phyloP scores from a whole-genome alignment of 2,797 vertebrate genomes.

The Smutsia gigantea region DNA sequence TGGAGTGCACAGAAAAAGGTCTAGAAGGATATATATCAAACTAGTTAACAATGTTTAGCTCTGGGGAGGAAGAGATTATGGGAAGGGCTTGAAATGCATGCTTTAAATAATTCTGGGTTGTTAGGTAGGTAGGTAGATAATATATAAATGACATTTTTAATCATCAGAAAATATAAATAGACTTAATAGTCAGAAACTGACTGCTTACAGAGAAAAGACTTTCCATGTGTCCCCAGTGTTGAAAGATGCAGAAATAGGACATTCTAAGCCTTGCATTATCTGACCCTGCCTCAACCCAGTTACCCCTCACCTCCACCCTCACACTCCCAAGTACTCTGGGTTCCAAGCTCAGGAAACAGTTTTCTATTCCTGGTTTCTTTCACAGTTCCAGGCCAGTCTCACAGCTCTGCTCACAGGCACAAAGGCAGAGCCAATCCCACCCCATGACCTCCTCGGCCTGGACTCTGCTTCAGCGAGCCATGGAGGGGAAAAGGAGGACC shows the following conservation, averaged over 20 bases:
- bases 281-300: not conserved
- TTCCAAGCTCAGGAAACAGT: not conserved
- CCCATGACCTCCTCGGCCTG: not conserved
- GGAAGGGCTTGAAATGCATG: not conserved
- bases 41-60: not conserved
- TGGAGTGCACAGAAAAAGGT: not conserved
- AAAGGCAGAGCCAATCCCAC: not conserved
- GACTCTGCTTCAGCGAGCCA: not conserved
- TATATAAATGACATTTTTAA: not conserved
- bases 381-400: not conserved
- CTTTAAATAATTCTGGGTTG: not conserved
- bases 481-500: not conserved
- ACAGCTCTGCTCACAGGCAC: constrained; percentile 2
- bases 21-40: not conserved
- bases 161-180: not conserved
- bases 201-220: not conserved
- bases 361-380: constrained; percentile 31
- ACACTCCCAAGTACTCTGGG: not conserved
- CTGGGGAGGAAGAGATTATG: not conserved
- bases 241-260: not conserved
- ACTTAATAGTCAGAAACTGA: not conserved
- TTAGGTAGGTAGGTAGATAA: not conserved
- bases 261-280: not conserved
- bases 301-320: not conserved
- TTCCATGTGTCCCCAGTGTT: not conserved